Evolutionary conservation across 2,113 vertebrate species (phyloP), one percentile per base, ranked within the genome.

Genomic region (Phocoena sinus): DNA sequence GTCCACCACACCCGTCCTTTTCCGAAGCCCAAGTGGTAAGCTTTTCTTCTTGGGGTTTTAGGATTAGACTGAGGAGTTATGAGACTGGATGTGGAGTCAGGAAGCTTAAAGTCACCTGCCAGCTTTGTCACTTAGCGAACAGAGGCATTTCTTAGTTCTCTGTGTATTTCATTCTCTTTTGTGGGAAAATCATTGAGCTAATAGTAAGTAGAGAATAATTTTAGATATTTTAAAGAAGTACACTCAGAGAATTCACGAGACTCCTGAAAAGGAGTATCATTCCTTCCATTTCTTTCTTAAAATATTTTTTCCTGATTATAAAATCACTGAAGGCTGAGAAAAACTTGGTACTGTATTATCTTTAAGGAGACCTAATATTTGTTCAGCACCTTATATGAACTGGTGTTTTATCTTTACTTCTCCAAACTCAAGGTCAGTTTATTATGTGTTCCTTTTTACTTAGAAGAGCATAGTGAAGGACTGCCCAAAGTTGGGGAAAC

Each of bases 1-100:
- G 60, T 90, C 77, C 1, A 36, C 92, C 74, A 86, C 91, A 65
- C 86, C 97, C 83, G 96, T 95, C 50, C 73, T 97, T n/a, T 98
- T 97, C 86, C 79, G 74, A 71, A 98, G 96, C 83, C 97, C 91
- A 89, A 96, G 97, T 90, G 98, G 97, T 98, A 97, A 98, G 97
- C 70, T 86, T 95, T 94, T 93, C 79, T 89, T 85, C 33, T 50
- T 70, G 58, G 71, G 38, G 62, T 93, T 96, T 93, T 71, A 63
- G 73, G 56, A 87, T 84, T 96, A 89, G 44, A 73, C 8, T 93
- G 38, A 83, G 58, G 33, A 95, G 50, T 68, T 82, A 12, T 25
- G 68, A 74, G 21, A 73, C 25, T 87, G 17, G 31, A 58, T 79
- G 38, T 94, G 60, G 36, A 76, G 47, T 93, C 67, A 62, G 31